These are phyloP conservation scores for Platyscapa corneri DNA, from an alignment of 1,140 invertebrate genomes.

Conservation along the genomic window DNA sequence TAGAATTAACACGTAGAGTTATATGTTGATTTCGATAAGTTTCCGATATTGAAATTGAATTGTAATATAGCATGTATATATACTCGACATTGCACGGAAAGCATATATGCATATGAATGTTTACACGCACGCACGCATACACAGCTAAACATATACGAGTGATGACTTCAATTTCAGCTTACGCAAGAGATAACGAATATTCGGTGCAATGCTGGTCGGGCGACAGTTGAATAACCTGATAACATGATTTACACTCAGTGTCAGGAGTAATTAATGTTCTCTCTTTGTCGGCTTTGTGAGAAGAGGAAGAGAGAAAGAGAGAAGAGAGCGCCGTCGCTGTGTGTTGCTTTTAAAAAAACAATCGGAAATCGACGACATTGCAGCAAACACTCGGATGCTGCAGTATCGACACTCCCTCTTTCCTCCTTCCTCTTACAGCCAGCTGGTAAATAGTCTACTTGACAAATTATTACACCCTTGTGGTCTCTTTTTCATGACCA, in stretches of 20 bases:
- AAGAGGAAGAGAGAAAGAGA: constrained; percentile 23
- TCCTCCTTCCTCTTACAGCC: constrained; percentile 53
- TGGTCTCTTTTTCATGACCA: no score
- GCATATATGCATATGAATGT: not conserved
- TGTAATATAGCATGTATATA: no score
- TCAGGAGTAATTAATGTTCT: constrained; percentile 65
- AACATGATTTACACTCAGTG: constrained; percentile 67
- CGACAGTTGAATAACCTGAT: constrained; percentile 58
- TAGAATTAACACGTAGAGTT: no score
- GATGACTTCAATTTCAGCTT: not conserved
- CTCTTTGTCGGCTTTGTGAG: constrained; percentile 15
- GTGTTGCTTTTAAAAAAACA: constrained; percentile 58
- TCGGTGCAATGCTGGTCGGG: no score
- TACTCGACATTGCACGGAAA: not conserved
- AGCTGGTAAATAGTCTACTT: constrained; percentile 48
- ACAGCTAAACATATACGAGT: not conserved
- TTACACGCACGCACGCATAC: no score
- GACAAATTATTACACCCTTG: constrained; percentile 63
- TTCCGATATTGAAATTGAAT: no score
- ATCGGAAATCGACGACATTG: constrained; percentile 67
- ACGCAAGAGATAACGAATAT: not conserved
- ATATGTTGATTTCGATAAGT: no score
- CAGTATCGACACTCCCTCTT: constrained; percentile 55
- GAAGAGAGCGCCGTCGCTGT: not conserved
- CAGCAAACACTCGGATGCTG: constrained; percentile 46